These are phyloP conservation scores for Salvelinus sp. DNA, from an alignment of 2,113 vertebrate genomes.

Conservation along the genomic window DNA sequence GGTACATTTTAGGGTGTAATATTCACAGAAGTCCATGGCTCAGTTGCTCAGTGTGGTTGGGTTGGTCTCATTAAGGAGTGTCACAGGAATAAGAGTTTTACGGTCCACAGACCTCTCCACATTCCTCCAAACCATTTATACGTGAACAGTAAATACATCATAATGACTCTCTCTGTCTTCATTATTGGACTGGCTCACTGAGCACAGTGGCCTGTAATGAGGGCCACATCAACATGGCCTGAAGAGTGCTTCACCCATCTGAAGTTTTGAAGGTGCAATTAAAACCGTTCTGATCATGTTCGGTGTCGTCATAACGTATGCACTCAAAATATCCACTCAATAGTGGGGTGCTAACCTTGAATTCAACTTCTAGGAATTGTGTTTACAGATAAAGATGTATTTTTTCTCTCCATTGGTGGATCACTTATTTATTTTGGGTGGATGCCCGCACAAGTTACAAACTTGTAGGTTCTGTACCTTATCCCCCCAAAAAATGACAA, in stretches of 20 bases:
- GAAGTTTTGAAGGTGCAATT: background rate
- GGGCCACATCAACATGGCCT: conserved; percentile 20
- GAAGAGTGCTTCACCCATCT: background rate
- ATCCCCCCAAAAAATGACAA: no score
- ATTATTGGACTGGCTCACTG: conserved; percentile 28
- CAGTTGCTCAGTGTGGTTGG: background rate
- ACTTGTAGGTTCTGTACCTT: background rate
- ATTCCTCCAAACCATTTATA: conserved; percentile 29
- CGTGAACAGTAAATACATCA: conserved; percentile 29
- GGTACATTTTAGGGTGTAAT: conserved; percentile 22
- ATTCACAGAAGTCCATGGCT: conserved; percentile 7
- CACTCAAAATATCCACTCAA: background rate
- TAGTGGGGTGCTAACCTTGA: background rate
- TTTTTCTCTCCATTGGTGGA: background rate
- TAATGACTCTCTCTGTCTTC: conserved; percentile 39
- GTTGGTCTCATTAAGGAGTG: conserved; percentile 2
- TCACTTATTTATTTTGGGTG: background rate
- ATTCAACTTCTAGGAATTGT: background rate
- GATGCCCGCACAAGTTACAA: background rate
- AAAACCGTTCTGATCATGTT: background rate
- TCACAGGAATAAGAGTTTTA: background rate
- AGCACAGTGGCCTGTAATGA: conserved; percentile 28
- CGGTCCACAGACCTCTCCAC: conserved; percentile 8
- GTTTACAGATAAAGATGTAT: background rate
- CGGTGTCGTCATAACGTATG: no score